Evolutionary conservation across 2,113 vertebrate genomes (phyloP).

Genomic region (Triplophysa rosa): DNA sequence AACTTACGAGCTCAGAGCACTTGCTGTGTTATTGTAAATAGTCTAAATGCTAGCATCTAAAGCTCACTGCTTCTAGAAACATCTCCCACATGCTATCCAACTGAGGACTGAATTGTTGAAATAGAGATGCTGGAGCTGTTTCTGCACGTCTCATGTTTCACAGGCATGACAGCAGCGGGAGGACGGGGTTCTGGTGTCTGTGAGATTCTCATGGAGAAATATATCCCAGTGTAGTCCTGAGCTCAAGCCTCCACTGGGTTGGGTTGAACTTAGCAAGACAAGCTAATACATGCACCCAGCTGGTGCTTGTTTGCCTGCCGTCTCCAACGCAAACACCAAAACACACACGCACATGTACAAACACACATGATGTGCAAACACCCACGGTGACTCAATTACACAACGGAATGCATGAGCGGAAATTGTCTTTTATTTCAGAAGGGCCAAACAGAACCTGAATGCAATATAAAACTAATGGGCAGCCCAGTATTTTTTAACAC

Average conservation of each 20-base stretch:
- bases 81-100: slow-evolving; percentile 7
- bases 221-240: slow-evolving; percentile 25
- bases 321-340: slow-evolving; percentile 44
- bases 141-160: slow-evolving; percentile 41
- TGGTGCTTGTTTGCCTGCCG: slow-evolving; percentile 40
- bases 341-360: background rate
- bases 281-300: slow-evolving; percentile 36
- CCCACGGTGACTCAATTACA: background rate
- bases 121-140: slow-evolving; percentile 31
- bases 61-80: background rate
- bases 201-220: slow-evolving; percentile 11
- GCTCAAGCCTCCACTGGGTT: slow-evolving; percentile 5
- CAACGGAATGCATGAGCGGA: background rate
- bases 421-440: background rate
- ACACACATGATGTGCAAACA: slow-evolving; percentile 4
- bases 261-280: slow-evolving; percentile 40
- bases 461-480: background rate
- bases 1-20: background rate
- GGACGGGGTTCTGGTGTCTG: slow-evolving; percentile 15
- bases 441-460: background rate
- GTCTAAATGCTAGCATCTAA: background rate
- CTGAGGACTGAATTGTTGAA: slow-evolving; percentile 27
- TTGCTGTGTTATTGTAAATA: background rate
- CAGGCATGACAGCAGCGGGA: slow-evolving; percentile 7
- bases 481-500: background rate